Conservation (phyloP, 2,797 vertebrate species). For the Rhinophrynus dorsalis region DNA sequence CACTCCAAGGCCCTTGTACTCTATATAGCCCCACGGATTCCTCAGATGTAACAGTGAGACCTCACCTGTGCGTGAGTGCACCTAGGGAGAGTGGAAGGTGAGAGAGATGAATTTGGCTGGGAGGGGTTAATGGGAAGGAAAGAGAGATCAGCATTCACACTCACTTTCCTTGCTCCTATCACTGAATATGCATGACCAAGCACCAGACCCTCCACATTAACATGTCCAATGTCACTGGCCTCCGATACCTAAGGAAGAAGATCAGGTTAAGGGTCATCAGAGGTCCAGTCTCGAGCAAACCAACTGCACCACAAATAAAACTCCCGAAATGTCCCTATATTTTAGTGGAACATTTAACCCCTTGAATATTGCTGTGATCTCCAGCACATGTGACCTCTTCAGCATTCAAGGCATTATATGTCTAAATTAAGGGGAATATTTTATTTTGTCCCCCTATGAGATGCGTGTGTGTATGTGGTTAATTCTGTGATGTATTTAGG, state of each 20-base stretch:
- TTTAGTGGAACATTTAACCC: too few species aligned
- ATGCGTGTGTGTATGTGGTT: neutral
- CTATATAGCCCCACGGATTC: constrained; percentile 80
- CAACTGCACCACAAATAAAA: too few species aligned
- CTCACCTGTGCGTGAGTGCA: neutral
- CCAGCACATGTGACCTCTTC: too few species aligned
- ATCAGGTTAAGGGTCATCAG: too few species aligned
- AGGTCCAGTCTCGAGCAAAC: too few species aligned
- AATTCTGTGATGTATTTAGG: neutral
- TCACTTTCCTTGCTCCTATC: constrained; percentile 62
- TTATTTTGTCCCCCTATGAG: too few species aligned
- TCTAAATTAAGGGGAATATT: too few species aligned
- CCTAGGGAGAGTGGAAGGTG: neutral
- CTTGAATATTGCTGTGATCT: too few species aligned
- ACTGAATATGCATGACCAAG: constrained; percentile 80
- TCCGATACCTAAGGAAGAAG: constrained; percentile 59
- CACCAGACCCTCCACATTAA: constrained; percentile 71
- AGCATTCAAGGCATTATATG: too few species aligned
- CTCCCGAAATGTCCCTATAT: too few species aligned
- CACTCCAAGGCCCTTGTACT: constrained; percentile 79
- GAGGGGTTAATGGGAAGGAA: neutral
- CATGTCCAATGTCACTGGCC: constrained; percentile 62
- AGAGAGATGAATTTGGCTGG: too few species aligned
- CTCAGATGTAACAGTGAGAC: constrained; percentile 68
- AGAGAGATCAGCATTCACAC: neutral